Evolutionary conservation across 2,797 vertebrate species (phyloP).

Genomic region (Margarornis squamiger): DNA sequence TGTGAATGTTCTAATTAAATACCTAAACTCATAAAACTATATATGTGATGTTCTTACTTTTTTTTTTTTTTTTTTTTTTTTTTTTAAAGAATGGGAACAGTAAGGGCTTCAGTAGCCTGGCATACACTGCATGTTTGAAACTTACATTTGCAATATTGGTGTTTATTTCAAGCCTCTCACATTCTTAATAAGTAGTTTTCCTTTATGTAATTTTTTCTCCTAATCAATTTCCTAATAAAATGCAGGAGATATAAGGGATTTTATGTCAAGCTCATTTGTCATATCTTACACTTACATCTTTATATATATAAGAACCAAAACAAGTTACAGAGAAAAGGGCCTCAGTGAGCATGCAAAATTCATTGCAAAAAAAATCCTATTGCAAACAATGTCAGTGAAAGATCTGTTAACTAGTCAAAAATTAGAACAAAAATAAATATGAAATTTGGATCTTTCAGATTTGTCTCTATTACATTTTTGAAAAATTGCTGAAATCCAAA

Average conservation of each 20-base stretch:
- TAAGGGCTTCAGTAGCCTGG: not conserved
- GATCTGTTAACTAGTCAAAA: not conserved
- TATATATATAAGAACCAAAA: not conserved
- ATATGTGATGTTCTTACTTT: not conserved
- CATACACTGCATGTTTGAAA: not conserved
- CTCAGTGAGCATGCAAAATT: not conserved
- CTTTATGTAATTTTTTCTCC: not conserved
- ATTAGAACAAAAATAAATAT: not conserved
- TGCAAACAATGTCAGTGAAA: not conserved
- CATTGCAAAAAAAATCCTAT: not conserved
- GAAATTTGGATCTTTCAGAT: not conserved
- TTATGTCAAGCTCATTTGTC: not conserved
- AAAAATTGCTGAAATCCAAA: not conserved
- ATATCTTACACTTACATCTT: not conserved
- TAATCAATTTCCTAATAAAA: not conserved
- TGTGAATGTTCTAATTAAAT: not conserved
- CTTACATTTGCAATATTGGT: not conserved
- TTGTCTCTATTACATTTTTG: not conserved
- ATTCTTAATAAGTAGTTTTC: not conserved
- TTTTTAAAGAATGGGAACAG: not conserved
- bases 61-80: not conserved
- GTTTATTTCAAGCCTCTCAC: not conserved
- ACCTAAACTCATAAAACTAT: not conserved
- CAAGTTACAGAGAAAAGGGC: not conserved
- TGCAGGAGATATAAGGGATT: not conserved